Percentiles rank a stretch among this genome's conserved stretches.
Conservation (phyloP, 2,797 vertebrate genomes). For the Poecilia gillii region DNA sequence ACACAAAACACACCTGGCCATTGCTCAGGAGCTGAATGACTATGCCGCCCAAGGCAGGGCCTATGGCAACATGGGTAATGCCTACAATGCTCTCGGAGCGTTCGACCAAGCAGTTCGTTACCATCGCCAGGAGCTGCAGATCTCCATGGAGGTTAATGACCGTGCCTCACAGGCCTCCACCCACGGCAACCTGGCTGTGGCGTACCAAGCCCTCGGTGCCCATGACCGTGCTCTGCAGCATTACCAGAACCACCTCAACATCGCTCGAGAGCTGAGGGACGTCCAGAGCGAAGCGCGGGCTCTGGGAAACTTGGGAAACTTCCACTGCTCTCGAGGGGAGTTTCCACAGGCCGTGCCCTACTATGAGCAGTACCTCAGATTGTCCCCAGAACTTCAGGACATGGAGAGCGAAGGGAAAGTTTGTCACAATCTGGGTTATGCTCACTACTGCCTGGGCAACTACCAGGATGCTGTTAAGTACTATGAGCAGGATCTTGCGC, state of each 20-base stretch:
- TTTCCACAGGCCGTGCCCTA: slow-evolving; percentile 95
- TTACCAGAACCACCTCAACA: slow-evolving; percentile 98
- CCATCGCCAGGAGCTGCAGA: slow-evolving; percentile 98
- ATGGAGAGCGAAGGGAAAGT: slow-evolving; percentile 99
- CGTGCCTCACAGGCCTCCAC: slow-evolving; percentile 97
- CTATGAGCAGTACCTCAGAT: slow-evolving; percentile 94
- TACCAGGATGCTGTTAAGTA: slow-evolving; percentile 95
- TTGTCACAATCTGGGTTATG: slow-evolving; percentile 97
- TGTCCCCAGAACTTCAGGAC: slow-evolving; percentile 96
- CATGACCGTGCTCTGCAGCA: slow-evolving; percentile 98
- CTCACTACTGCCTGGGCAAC: slow-evolving; percentile 96
- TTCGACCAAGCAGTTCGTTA: slow-evolving; percentile 97
- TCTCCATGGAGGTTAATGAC: slow-evolving; percentile 98
- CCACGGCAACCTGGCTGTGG: slow-evolving; percentile 95
- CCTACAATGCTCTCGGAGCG: slow-evolving; percentile 93
- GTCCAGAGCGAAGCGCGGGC: slow-evolving; percentile 95
- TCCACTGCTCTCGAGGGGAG: slow-evolving; percentile 96
- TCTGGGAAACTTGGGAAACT: slow-evolving; percentile 96
- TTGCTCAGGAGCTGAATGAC: slow-evolving; percentile 95
- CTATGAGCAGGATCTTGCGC: slow-evolving; percentile 95
- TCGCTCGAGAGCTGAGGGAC: slow-evolving; percentile 93
- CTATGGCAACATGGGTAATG: slow-evolving; percentile 98
- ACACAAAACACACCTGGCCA: slow-evolving; percentile 95
- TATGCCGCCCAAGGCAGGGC: slow-evolving; percentile 96
- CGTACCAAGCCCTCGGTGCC: slow-evolving; percentile 95